Evolutionary conservation across 2,797 vertebrate species (phyloP), one percentile per base, ranked within the genome.

Genomic region (Macroramphosus scolopax): DNA sequence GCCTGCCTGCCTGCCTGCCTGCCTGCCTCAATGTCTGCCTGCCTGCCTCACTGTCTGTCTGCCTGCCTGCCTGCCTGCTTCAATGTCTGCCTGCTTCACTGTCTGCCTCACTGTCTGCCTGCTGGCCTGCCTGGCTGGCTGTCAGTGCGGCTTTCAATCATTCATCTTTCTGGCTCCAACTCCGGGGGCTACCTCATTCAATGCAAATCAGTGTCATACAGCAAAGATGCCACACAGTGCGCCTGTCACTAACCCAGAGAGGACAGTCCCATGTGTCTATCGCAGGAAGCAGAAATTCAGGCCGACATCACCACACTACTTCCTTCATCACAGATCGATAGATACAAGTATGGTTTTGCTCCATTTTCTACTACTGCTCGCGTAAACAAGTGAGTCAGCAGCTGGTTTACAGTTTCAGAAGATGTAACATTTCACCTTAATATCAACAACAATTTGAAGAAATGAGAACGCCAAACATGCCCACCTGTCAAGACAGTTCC

Each of bases 61-160:
- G 72, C 80, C 78, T 75, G 74, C 78, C 47, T 66, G 42, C 30
- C 58, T 32, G 49, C 72, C 63, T 48, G n/a, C n/a, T n/a, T n/a
- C n/a, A n/a, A n/a, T n/a, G n/a, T n/a, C n/a, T n/a, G n/a, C n/a
- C n/a, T n/a, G n/a, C n/a, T n/a, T n/a, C n/a, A n/a, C n/a, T n/a
- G n/a, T n/a, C n/a, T n/a, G n/a, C n/a, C n/a, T n/a, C n/a, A n/a
- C n/a, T n/a, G n/a, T n/a, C 63, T 47, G 54, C 60, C 47, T 47
- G 31, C 45, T 49, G 46, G 48, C 74, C 63, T 54, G 62, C 68
- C 62, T 52, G 56, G 64, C 57, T 63, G 67, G 62, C 75, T 75
- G 81, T 84, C 82, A 77, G 70, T 63, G 67, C 26, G 11, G 63
- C 79, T 84, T 83, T 84, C 71, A 85, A 85, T 88, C 88, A 88